Conservation (phyloP, 1,140 invertebrate species). For the Drosophila serrata region DNA sequence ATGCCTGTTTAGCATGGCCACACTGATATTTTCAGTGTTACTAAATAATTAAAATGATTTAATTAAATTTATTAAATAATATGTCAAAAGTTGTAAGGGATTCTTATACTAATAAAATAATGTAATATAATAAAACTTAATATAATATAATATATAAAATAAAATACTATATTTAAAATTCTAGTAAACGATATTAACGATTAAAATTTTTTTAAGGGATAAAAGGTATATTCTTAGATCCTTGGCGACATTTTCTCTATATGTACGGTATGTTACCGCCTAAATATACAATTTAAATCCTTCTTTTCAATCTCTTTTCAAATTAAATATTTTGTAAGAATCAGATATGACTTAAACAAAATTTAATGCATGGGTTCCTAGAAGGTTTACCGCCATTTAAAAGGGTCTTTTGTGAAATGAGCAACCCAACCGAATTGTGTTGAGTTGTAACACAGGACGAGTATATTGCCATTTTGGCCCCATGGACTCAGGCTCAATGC, state of each 20-base stretch:
- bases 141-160: background rate
- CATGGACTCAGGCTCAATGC: slow-evolving; percentile 3
- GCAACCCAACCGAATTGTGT: background rate
- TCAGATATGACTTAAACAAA: background rate
- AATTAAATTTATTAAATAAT: too few relatives aligned
- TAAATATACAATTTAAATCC: too few relatives aligned
- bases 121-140: background rate
- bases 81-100: too few relatives aligned
- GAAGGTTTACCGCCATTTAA: background rate
- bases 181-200: too few relatives aligned
- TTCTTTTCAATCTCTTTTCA: background rate
- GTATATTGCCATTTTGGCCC: slow-evolving; percentile 8
- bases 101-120: too few relatives aligned
- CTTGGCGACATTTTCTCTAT: background rate
- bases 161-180: too few relatives aligned
- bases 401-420: background rate
- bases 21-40: background rate
- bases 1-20: background rate
- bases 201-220: too few relatives aligned
- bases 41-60: too few relatives aligned
- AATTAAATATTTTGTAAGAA: background rate
- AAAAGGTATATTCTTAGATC: accelerated
- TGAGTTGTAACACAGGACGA: background rate
- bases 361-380: background rate
- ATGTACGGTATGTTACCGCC: background rate